Evolutionary conservation across 2,888 invertebrate species (phyloP).

Genomic region (Disparrhopalites patrizii): DNA sequence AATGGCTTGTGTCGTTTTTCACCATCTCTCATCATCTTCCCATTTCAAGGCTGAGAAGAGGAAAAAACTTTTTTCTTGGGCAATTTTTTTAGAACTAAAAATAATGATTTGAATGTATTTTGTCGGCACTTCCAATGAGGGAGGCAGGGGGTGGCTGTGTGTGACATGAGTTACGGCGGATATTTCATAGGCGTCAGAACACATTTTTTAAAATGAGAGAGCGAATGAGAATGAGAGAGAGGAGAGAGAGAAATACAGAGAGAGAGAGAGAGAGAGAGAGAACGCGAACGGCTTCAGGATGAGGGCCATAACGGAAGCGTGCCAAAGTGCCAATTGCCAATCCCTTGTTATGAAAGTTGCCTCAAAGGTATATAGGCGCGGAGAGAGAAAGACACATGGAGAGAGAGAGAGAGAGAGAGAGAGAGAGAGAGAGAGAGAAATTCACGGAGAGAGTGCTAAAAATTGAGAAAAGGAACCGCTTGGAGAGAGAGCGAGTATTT

Average conservation of each 20-base stretch:
- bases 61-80: constrained; percentile 11
- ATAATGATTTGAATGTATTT: constrained; percentile 4
- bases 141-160: not conserved
- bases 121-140: constrained; percentile 6
- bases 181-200: no score
- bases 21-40: constrained; percentile 8
- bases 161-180: constrained; percentile 14
- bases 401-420: not conserved
- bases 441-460: no score
- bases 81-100: constrained; percentile 10
- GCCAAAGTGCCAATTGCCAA: constrained; percentile 25
- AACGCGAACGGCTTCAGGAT: no score
- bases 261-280: no score
- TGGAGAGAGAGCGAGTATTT: no score
- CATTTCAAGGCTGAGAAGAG: constrained; percentile 7
- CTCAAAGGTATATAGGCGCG: constrained; percentile 2
- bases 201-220: not conserved
- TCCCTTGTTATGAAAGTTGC: constrained; percentile 28
- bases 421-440: no score
- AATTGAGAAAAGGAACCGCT: no score
- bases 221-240: not conserved
- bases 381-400: not conserved
- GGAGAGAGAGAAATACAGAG: no score
- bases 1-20: not conserved
- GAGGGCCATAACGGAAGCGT: constrained; percentile 27